Conservation (phyloP, 2,113 vertebrate species). For the Sinocyclocheilus rhinocerous region DNA sequence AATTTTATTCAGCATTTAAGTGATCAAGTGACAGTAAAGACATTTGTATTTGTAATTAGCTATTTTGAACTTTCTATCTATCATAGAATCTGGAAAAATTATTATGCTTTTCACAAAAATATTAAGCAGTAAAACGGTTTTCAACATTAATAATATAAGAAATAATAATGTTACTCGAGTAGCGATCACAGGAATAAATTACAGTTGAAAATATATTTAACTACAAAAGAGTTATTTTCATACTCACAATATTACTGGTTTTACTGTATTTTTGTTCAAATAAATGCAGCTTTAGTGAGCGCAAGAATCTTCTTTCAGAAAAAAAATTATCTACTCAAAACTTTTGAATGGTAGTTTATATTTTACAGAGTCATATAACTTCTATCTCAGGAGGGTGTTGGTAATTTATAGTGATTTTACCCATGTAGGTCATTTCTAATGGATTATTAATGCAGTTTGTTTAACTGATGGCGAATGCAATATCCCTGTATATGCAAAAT, state of each 20-base stretch:
- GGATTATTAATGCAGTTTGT: not conserved
- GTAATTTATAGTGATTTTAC: not conserved
- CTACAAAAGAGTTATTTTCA: not conserved
- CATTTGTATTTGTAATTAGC: no score
- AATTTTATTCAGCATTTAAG: no score
- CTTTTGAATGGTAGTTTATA: not conserved
- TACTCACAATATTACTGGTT: not conserved
- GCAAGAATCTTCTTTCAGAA: not conserved
- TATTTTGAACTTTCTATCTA: no score
- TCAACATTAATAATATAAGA: not conserved
- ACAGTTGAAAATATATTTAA: not conserved
- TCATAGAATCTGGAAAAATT: no score
- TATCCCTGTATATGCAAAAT: not conserved
- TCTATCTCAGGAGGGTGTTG: not conserved
- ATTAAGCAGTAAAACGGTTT: not conserved
- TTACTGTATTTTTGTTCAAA: not conserved
- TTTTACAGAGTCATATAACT: not conserved
- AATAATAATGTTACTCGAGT: not conserved
- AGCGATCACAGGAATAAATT: not conserved
- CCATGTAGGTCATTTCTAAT: not conserved
- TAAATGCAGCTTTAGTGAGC: not conserved
- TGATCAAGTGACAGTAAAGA: no score
- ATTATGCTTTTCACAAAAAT: not conserved
- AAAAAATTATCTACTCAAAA: not conserved
- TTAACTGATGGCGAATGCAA: not conserved